Evolutionary conservation across 2,888 invertebrate genomes (phyloP).

Genomic region (Tyria jacobaeae): DNA sequence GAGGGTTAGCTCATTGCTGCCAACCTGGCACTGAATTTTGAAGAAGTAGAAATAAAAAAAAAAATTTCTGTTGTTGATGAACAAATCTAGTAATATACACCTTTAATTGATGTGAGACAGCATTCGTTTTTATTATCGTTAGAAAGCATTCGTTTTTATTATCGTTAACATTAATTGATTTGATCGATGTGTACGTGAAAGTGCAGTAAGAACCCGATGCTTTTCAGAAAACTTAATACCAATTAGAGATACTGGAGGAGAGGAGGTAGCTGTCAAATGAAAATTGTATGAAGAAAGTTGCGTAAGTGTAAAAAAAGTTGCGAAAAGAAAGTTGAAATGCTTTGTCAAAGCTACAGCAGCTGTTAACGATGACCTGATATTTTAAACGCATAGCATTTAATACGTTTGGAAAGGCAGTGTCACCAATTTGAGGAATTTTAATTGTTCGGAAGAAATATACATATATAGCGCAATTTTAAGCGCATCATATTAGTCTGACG

Average conservation of each 20-base stretch:
- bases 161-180: constrained; percentile 1
- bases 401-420: too few relatives aligned
- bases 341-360: background rate
- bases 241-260: background rate
- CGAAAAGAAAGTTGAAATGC: too few relatives aligned
- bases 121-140: background rate
- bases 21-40: too few relatives aligned
- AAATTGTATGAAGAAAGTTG: background rate
- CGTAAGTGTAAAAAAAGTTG: too few relatives aligned
- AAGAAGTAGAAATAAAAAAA: too few relatives aligned
- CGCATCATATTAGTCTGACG: too few relatives aligned
- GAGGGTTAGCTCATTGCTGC: too few relatives aligned
- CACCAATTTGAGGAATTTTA: too few relatives aligned
- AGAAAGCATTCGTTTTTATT: background rate
- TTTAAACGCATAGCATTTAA: background rate
- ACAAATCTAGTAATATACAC: background rate
- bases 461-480: too few relatives aligned
- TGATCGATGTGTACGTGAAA: background rate
- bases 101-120: background rate
- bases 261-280: background rate
- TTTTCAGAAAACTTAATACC: background rate
- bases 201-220: background rate
- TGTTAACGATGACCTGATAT: background rate
- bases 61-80: background rate
- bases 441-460: too few relatives aligned